Conservation (phyloP, 2,797 vertebrate genomes). For the Phoebastria nigripes region DNA sequence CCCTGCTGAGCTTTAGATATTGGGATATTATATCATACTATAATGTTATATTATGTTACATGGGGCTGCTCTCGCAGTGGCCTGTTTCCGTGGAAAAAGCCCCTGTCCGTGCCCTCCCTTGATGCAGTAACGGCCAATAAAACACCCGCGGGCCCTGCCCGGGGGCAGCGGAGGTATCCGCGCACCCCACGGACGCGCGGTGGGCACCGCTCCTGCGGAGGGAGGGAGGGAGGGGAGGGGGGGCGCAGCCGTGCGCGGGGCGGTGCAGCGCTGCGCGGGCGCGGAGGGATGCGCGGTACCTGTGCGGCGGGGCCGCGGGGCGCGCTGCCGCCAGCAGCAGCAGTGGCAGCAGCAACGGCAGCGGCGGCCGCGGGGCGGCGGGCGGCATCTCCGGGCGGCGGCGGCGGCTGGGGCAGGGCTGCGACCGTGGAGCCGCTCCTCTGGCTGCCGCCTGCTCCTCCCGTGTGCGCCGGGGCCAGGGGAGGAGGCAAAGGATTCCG, state of each 20-base stretch:
- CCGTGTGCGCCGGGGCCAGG: background rate
- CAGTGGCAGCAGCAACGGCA: constrained; percentile 70
- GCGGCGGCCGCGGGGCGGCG: constrained; percentile 37
- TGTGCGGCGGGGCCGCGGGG: constrained; percentile 64
- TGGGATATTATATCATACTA: no score
- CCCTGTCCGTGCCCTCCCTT: background rate
- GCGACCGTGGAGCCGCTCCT: background rate
- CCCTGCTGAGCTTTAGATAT: background rate
- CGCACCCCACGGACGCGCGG: background rate
- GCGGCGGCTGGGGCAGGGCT: constrained; percentile 32
- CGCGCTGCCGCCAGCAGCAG: constrained; percentile 55
- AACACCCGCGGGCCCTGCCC: background rate
- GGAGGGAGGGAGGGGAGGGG: background rate
- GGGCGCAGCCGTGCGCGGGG: no score
- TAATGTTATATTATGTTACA: no score
- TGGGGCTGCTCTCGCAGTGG: background rate
- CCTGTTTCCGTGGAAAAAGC: background rate
- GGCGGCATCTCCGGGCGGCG: background rate
- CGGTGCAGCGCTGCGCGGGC: background rate
- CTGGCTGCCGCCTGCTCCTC: background rate
- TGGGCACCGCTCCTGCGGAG: background rate
- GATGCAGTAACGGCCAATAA: background rate
- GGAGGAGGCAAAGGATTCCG: constrained; percentile 68
- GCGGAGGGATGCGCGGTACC: background rate
- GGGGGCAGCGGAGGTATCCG: no score